phyloP scores from a whole-genome alignment of 2,888 invertebrate species.

The Noctua comes region DNA sequence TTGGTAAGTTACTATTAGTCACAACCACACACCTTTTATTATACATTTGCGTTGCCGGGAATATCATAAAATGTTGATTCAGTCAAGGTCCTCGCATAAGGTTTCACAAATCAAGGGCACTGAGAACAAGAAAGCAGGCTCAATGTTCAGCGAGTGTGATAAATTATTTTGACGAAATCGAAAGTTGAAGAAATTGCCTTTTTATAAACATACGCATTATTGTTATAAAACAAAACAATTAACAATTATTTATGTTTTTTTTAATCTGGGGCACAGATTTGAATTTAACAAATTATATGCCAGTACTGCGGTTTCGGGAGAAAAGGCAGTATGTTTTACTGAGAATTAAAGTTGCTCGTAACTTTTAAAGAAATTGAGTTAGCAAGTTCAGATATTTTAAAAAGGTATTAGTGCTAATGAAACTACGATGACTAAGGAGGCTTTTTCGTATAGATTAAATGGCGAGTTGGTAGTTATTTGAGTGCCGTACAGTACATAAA shows the following conservation, averaged over 20 bases:
- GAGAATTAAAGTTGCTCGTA: neutral
- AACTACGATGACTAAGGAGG: neutral
- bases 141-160: neutral
- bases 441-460: neutral
- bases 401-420: neutral
- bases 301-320: neutral
- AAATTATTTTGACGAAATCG: neutral
- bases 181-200: slow-evolving; percentile 17
- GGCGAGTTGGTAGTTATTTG: neutral
- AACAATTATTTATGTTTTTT: neutral
- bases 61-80: slow-evolving; percentile 45
- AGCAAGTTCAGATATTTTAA: neutral
- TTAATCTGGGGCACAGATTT: neutral
- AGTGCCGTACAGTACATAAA: slow-evolving; percentile 1
- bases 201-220: neutral
- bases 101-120: slow-evolving; percentile 49
- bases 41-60: slow-evolving; percentile 18
- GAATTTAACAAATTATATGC: neutral
- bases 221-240: neutral
- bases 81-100: slow-evolving; percentile 39
- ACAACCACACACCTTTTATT: slow-evolving; percentile 31
- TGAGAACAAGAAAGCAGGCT: slow-evolving; percentile 23
- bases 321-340: neutral
- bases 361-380: neutral
- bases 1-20: slow-evolving; percentile 25